Evolutionary conservation across 2,888 invertebrate species (phyloP), one percentile per base, ranked within the genome.

Genomic region (Megaustenia siamemsis): DNA sequence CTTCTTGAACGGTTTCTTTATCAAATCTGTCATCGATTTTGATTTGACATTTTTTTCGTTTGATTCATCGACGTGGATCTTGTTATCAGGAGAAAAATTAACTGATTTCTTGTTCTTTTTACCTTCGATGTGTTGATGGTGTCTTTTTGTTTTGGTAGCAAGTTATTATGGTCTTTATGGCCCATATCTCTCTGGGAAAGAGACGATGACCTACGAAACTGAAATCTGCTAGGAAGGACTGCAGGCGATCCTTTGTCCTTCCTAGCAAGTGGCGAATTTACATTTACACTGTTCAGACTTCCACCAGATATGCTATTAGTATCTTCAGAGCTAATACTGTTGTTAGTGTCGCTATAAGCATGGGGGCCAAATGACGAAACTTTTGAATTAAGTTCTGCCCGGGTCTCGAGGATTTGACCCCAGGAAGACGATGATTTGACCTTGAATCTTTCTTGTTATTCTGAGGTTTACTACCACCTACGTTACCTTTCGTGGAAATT

Each of bases 401-500:
- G 43, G 21, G 35, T 21, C 28, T n/a, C 12, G 60, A 60, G 1
- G 40, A n/a, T 15, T 24, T 60, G 38, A 35, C 24, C 1, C 12
- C 60, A 0, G 0, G 35, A 38, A 6, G 5, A 40, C 18, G 40
- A 40, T 77, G 21, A 5, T 15, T 35, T 12, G 76, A n/a, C 12
- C n/a, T 10, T n/a, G 21, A 56, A 24, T 12, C 38, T 4, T 35
- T 38, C n/a, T 38, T 35, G 35, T 38, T 12, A 5, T 8, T n/a
- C n/a, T 60, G 4, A 38, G 1, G 45, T 18, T 32, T 38, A 12
- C 32, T 21, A 32, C 45, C 32, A 69, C n/a, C 35, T 49, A 28
- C 1, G 45, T 83, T 83, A 83, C 83, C 83, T 83, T 68, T 78
- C 0, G 77, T n/a, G 8, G 28, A n/a, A 8, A 35, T 21, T 35